Evolutionary conservation across 2,113 vertebrate species (phyloP), one percentile per base, ranked within the genome.

Genomic region (Leptocoma aspasia): DNA sequence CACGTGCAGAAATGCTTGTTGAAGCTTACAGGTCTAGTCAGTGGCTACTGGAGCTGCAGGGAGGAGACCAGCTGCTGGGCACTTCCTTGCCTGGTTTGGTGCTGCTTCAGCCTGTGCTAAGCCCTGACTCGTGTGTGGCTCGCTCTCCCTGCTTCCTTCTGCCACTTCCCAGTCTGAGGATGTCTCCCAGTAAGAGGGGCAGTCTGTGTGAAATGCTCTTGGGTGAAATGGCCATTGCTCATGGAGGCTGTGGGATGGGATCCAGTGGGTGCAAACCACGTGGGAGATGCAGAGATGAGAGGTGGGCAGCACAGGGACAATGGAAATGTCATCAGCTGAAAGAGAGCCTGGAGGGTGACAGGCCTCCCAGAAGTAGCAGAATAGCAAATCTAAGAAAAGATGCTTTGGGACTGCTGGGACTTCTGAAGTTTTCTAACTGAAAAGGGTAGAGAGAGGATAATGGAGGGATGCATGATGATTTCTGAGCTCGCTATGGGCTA

Each of bases 111-210:
- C 35, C 39, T 22, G 11, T 39, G 22, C 72, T 2, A 3, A 68
- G 63, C 53, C 28, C 19, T 59, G 65, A 33, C 37, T n/a, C 2
- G 1, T 30, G 21, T 12, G 3, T 60, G 37, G 37, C 15, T 75
- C 0, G 0, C 28, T 89, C 37, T 56, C 33, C 15, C 28, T 41
- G 49, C 27, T 68, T 69, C 28, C 21, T 84, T 42, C n/a, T 8
- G 1, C 54, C 3, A 1, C 59, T 86, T 91, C 37, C 20, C 60
- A 27, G 0, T 65, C 27, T 50, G 69, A 83, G n/a, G 15, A 49
- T 16, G 42, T 30, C 17, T 80, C 17, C 47, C 47, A 16, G 33
- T 56, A 10, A 5, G 23, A 31, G 52, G 60, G 47, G 23, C 2
- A 4, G 27, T 23, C 54, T 31, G 17, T 61, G n/a, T 53, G 61